Conservation (phyloP, 2,113 vertebrate genomes). For the Leuciscus idus region DNA sequence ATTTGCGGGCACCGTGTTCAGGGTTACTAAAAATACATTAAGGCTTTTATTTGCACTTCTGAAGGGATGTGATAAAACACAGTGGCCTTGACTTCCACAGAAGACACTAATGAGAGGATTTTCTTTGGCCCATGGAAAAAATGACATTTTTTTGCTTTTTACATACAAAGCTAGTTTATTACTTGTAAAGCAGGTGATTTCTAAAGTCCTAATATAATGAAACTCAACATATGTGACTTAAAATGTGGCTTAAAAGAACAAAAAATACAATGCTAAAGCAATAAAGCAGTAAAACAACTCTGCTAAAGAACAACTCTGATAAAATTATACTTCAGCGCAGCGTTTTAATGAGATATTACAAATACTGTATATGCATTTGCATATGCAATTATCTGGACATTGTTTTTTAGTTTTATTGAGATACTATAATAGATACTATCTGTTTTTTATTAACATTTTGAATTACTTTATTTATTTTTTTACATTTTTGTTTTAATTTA, state of each 20-base stretch:
- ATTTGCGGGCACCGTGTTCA: slow-evolving; percentile 58
- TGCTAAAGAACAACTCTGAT: background rate
- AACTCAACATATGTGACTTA: background rate
- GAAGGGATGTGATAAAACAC: background rate
- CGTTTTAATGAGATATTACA: too few species aligned
- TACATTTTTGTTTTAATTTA: too few species aligned
- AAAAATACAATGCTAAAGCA: background rate
- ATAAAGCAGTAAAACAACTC: background rate
- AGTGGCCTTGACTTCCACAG: slow-evolving; percentile 14
- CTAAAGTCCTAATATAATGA: background rate
- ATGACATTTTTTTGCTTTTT: background rate
- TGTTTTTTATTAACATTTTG: too few species aligned
- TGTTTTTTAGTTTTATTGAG: too few species aligned
- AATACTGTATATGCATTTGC: too few species aligned
- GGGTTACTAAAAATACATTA: slow-evolving; percentile 38
- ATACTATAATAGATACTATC: too few species aligned
- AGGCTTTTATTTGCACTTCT: slow-evolving; percentile 5
- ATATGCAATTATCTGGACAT: too few species aligned
- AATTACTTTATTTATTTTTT: too few species aligned
- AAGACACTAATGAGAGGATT: slow-evolving; percentile 9
- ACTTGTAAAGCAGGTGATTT: background rate
- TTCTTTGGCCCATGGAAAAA: background rate
- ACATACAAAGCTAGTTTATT: background rate
- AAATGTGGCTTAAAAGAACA: background rate
- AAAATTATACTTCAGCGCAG: background rate